These are phyloP conservation scores for Xanthorhoe spadicearia DNA, from an alignment of 2,888 invertebrate species.

Conservation along the genomic window DNA sequence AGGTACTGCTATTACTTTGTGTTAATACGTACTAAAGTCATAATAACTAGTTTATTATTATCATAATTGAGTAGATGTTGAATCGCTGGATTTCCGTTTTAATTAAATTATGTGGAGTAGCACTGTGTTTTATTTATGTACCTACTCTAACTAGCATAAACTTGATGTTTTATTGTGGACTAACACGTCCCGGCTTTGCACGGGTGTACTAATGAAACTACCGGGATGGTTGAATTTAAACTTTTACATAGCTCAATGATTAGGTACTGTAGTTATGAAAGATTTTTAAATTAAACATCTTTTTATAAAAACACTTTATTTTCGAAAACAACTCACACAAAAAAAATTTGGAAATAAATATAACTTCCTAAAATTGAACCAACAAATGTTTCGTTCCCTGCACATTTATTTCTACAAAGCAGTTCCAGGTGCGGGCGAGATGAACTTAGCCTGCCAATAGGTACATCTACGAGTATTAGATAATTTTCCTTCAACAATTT, in stretches of 20 bases:
- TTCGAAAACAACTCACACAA: constrained; percentile 11
- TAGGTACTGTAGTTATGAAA: too few relatives aligned
- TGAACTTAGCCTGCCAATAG: constrained; percentile 27
- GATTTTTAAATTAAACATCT: constrained; percentile 26
- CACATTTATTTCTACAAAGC: constrained; percentile 36
- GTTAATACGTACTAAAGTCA: background rate
- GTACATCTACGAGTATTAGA: constrained; percentile 31
- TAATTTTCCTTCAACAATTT: constrained; percentile 28
- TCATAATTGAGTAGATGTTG: background rate
- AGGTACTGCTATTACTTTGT: background rate
- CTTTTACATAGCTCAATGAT: too few relatives aligned
- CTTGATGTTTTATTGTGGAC: too few relatives aligned
- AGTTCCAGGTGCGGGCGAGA: constrained; percentile 9
- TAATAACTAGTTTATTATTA: background rate
- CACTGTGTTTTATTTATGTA: background rate
- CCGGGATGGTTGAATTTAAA: too few relatives aligned
- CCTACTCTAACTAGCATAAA: too few relatives aligned
- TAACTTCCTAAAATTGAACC: constrained; percentile 23
- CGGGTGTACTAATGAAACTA: too few relatives aligned
- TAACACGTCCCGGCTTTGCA: too few relatives aligned
- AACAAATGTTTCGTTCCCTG: constrained; percentile 5
- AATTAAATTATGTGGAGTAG: background rate
- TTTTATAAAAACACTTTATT: constrained; percentile 24
- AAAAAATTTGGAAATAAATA: constrained; percentile 9
- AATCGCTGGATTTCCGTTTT: background rate